These are phyloP conservation scores for Brachypterus glaber DNA, from an alignment of 2,888 invertebrate genomes.

Conservation along the genomic window DNA sequence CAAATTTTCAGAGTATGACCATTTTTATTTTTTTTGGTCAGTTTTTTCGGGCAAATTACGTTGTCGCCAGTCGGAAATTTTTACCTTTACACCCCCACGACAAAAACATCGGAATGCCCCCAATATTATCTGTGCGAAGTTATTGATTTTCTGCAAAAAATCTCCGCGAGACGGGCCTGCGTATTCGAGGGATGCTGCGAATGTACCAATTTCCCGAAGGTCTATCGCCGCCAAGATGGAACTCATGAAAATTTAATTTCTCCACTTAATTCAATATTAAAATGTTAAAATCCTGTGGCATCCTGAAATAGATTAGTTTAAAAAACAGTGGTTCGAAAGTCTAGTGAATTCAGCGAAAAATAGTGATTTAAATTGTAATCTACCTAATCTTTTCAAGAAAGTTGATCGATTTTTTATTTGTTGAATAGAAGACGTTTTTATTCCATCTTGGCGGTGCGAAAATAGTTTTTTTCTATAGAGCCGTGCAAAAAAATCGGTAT, in stretches of 20 bases:
- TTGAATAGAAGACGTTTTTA: constrained; percentile 9
- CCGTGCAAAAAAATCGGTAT: constrained; percentile 40
- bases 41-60: too few relatives aligned
- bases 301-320: constrained; percentile 5
- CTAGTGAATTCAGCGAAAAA: too few relatives aligned
- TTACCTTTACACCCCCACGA: too few relatives aligned
- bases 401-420: constrained; percentile 15
- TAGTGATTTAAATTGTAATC: too few relatives aligned
- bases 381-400: too few relatives aligned
- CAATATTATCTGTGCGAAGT: too few relatives aligned
- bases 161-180: neutral
- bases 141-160: constrained; percentile 6
- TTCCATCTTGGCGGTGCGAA: constrained; percentile 33
- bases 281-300: constrained; percentile 11
- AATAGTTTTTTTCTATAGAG: neutral
- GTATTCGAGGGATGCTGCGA: constrained; percentile 26
- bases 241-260: constrained; percentile 30
- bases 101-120: too few relatives aligned
- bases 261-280: constrained; percentile 21
- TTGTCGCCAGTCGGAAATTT: too few relatives aligned
- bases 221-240: constrained; percentile 36
- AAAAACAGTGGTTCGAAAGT: too few relatives aligned
- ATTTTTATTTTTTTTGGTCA: too few relatives aligned
- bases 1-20: too few relatives aligned
- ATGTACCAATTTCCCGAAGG: constrained; percentile 33